A percentile compares a stretch with the other conserved stretches of the same genome.
Conservation (phyloP, 2,797 vertebrate genomes). For the Lithobates sylvaticus region DNA sequence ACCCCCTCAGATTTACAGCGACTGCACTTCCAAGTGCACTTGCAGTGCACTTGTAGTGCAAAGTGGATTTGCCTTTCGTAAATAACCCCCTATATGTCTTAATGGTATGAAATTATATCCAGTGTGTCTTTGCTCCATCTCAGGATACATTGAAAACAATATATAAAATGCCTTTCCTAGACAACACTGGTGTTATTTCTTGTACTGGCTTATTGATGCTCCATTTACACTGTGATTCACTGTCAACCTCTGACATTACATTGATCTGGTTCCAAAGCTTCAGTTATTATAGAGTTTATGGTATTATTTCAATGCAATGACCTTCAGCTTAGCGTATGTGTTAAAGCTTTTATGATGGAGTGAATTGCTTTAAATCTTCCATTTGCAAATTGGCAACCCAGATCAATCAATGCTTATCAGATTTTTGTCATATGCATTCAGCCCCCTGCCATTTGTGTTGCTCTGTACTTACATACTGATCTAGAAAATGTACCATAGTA, state of each 20-base stretch:
- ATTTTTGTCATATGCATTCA: neutral
- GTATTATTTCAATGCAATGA: constrained; percentile 26
- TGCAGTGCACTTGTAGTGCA: no score
- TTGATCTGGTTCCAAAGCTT: constrained; percentile 23
- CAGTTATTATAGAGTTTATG: constrained; percentile 26
- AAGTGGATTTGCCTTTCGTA: no score
- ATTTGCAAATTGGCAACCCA: constrained; percentile 11
- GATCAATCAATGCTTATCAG: constrained; percentile 21
- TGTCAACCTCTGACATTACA: constrained; percentile 13
- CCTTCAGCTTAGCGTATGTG: constrained; percentile 6
- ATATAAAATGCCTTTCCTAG: neutral
- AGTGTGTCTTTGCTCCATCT: neutral
- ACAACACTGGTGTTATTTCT: neutral
- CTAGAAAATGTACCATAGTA: no score
- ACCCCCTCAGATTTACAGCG: no score
- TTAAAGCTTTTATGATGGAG: constrained; percentile 23
- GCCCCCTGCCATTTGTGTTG: no score
- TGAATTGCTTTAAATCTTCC: neutral
- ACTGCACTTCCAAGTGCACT: no score
- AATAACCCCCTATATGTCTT: no score
- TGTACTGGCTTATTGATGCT: constrained; percentile 1
- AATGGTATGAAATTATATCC: neutral
- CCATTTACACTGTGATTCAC: constrained; percentile 16
- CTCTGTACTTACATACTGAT: no score
- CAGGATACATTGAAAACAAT: neutral